Percentiles rank a stretch among this genome's conserved stretches.
Conservation (phyloP, 2,113 vertebrate species). For the Solenodon paradoxus region DNA sequence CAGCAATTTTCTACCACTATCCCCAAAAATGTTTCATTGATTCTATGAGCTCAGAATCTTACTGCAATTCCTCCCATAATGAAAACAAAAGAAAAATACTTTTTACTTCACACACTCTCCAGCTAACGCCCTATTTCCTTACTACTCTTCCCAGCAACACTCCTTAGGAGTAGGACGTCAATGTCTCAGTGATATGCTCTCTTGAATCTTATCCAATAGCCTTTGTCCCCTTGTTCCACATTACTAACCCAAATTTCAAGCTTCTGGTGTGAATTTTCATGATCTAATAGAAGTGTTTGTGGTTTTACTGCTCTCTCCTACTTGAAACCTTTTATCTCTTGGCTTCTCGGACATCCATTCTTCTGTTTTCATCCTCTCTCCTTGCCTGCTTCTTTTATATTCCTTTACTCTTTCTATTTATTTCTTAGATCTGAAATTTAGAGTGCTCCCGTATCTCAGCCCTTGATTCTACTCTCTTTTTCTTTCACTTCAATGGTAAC, state of each 20-base stretch:
- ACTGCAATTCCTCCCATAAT: background rate
- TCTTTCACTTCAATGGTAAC: background rate
- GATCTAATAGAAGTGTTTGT: background rate
- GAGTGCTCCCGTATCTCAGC: background rate
- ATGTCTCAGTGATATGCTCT: background rate
- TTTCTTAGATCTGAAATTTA: background rate
- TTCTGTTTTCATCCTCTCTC: background rate
- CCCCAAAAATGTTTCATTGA: background rate
- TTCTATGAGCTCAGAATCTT: background rate
- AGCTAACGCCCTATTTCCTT: background rate
- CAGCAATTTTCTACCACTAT: background rate
- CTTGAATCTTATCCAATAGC: background rate
- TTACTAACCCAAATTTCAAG: background rate
- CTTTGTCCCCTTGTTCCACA: background rate
- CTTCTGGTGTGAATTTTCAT: background rate
- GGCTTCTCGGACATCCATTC: background rate
- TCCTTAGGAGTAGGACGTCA: background rate
- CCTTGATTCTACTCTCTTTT: background rate
- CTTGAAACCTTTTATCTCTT: background rate
- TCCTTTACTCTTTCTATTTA: background rate
- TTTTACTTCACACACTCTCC: background rate
- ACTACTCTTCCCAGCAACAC: background rate
- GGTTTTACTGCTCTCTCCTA: background rate
- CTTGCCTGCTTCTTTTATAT: background rate
- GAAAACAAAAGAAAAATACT: background rate